Base-by-base conservation (phyloP, 2,888 invertebrate species). In the Bhutanitis thaidina region DNA sequence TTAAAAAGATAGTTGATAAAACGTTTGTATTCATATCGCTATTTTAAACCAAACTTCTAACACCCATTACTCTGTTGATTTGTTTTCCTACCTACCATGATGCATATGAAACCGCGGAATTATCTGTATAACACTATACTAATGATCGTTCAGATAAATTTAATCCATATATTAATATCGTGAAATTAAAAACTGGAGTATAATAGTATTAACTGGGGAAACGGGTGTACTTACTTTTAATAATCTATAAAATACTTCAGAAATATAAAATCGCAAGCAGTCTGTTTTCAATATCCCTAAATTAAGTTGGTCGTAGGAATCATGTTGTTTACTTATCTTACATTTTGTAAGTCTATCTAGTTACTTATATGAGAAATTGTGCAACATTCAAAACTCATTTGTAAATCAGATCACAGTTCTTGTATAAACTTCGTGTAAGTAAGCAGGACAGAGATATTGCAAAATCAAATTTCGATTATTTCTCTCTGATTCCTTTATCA, bases 351-450 rank as follows among this genome's bases (percentile, higher is more conserved):
- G 60, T 63, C 77, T 81, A 81, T 67, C 81, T 86, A 86, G 72
- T 80, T 83, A 81, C 74, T 76, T 85, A 83, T 58, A 66, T 73
- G 69, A 77, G 78, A 84, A 83, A 77, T 86, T 86, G 87, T 87
- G 87, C 85, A 81, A 71, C 68, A 80, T 69, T 73, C 65, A 63
- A 74, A 75, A 69, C 63, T 56, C 16, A 34, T 27, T 27, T 13
- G 1, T 32, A 5, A 27, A 27, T 27, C 32, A 34, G 34, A 12
- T 46, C 16, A 30, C 16, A 13, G 7, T n/a, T 32, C 34, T 32
- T 20, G 5, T n/a, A 44, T 9, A 20, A 20, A 32, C 14, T 44
- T 39, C 15, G 20, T 44, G 44, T 35, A 59, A 59, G 62, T 63
- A 40, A 46, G 47, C 45, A 46, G 37, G 53, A 53, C 13, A 25